Conservation (phyloP, 2,113 vertebrate genomes). For the Mohoua ochrocephala region DNA sequence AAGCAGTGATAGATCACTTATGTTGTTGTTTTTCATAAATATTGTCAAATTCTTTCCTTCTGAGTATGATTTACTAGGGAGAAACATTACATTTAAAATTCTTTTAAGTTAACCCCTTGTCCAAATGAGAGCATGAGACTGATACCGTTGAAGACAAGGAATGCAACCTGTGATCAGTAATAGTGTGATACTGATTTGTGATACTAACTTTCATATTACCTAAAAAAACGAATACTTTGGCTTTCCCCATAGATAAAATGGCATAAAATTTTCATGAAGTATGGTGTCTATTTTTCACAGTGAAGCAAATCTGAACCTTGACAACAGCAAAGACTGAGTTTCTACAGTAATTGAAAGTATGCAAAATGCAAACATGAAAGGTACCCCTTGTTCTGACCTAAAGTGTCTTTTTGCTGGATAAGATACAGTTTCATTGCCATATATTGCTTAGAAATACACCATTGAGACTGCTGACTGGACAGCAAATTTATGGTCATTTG, state of each 20-base stretch:
- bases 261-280: not conserved
- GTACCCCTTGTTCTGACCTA: not conserved
- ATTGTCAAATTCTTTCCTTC: not conserved
- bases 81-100: not conserved
- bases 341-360: not conserved
- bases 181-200: not conserved
- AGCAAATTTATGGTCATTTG: not conserved
- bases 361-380: not conserved
- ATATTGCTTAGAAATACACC: not conserved
- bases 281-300: not conserved
- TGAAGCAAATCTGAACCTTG: not conserved
- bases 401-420: not conserved
- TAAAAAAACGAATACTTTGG: not conserved
- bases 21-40: not conserved
- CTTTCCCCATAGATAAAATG: not conserved
- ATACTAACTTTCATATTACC: not conserved
- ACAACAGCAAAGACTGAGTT: not conserved
- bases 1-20: not conserved
- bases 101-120: not conserved
- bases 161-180: rapidly evolving
- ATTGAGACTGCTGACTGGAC: not conserved
- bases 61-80: not conserved
- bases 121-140: not conserved
- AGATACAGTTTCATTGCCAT: not conserved
- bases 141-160: not conserved